Base-by-base conservation (phyloP, 2,888 invertebrate genomes). In the Agrotis exclamationis region DNA sequence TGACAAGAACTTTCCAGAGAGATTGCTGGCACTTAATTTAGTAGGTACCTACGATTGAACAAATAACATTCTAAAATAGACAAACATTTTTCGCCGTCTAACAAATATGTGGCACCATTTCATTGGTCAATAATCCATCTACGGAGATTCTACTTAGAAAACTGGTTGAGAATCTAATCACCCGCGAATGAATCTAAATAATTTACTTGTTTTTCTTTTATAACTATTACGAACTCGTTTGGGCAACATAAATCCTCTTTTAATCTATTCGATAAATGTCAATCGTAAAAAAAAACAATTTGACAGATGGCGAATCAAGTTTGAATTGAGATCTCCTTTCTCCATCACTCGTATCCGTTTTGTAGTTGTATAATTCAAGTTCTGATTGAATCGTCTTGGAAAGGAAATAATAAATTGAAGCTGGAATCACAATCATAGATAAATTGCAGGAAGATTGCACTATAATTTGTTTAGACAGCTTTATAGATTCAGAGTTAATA, bases 131-230 rank as follows among this genome's bases (percentile, higher is more conserved):
- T 28, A 51, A 16, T 56, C 18, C 44, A 20, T 64, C 50, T 66
- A 81, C 62, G 70, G 71, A 72, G 56, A 50, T 60, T 59, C 51
- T 53, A 67, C 54, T 16, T 14, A 51, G 28, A 18, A 63, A 84
- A 87, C 89, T 69, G 73, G 89, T 87, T 83, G 33, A 48, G 24
- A 62, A 68, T 53, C 16, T 58, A 71, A 78, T 79, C 66, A 58
- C 62, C 45, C 13, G 18, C 22, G 28, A 53, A 66, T 47, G 64
- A 77, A 74, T 82, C 58, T 60, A 59, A 71, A 68, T 72, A 70
- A 50, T 67, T 72, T 51, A 63, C 60, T 74, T 65, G 69, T 72
- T 80, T 67, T 44, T 24, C 24, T 24, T 24, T 39, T 39, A 39
- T 39, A 39, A 24, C 59, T 24, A 56, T 64, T 33, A 57, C 28